Percentiles rank a stretch among this genome's conserved stretches.
Evolutionary conservation across 2,797 vertebrate genomes (phyloP).

Genomic region (Ceyx erithaca): DNA sequence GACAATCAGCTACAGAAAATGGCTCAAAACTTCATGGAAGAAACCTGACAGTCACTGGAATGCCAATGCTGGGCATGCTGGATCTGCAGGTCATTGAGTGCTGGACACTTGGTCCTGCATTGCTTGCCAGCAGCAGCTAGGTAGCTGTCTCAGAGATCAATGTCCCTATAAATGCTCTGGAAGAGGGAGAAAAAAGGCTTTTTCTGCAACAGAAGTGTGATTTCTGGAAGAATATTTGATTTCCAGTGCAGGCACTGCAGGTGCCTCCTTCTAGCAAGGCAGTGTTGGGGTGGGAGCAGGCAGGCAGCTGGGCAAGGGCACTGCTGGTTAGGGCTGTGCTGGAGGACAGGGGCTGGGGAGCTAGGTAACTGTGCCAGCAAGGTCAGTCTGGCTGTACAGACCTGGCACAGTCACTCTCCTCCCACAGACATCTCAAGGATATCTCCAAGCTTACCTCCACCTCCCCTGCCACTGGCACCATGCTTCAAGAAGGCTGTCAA

Average conservation of each 20-base stretch:
- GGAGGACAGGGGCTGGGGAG: background rate
- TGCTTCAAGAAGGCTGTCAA: background rate
- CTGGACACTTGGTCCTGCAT: background rate
- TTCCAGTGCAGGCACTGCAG: background rate
- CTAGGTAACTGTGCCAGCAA: fast-evolving
- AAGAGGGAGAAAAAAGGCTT: background rate
- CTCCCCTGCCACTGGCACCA: background rate
- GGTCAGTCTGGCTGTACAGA: background rate
- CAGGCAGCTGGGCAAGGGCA: background rate
- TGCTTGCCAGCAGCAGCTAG: background rate
- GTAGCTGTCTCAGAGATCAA: background rate
- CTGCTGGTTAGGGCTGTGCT: background rate
- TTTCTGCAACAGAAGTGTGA: background rate
- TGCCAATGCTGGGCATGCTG: background rate
- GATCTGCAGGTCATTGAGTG: background rate
- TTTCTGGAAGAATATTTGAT: background rate
- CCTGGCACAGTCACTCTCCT: background rate
- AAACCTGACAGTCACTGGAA: background rate
- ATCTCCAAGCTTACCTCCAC: background rate
- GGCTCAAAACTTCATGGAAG: background rate
- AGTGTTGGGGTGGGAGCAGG: background rate
- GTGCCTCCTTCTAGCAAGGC: fast-evolving
- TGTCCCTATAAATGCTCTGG: background rate
- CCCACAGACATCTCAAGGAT: background rate
- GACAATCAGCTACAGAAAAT: background rate